A percentile compares a stretch with the other conserved stretches of the same genome.
phyloP scores from a whole-genome alignment of 1,140 invertebrate genomes.

The Formica exsecta region DNA sequence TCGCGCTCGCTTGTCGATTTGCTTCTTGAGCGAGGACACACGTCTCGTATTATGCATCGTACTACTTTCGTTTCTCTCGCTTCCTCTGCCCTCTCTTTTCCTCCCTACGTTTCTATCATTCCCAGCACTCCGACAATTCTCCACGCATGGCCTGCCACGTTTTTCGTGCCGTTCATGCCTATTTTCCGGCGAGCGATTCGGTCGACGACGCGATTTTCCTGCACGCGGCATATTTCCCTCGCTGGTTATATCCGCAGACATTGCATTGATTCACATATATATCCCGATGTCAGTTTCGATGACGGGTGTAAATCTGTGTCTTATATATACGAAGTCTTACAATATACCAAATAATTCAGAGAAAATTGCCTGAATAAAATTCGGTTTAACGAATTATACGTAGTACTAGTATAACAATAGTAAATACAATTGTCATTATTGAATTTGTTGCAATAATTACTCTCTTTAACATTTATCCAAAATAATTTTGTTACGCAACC shows the following conservation, averaged over 20 bases:
- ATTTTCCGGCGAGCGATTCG: constrained; percentile 76
- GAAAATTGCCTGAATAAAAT: neutral
- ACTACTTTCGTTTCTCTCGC: constrained; percentile 61
- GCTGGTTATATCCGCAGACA: constrained; percentile 24
- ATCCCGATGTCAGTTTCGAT: constrained; percentile 1
- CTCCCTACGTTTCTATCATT: constrained; percentile 38
- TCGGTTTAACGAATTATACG: neutral
- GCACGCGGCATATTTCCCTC: constrained; percentile 62
- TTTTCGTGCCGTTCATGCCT: constrained; percentile 78
- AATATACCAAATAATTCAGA: neutral
- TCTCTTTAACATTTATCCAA: neutral
- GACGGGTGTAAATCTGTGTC: neutral
- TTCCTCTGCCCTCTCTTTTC: constrained; percentile 37
- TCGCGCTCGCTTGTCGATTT: constrained; percentile 61
- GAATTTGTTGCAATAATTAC: neutral
- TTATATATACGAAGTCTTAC: constrained; percentile 16
- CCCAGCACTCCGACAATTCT: constrained; percentile 76
- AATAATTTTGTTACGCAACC: neutral
- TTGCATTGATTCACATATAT: constrained; percentile 36
- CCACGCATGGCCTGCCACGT: constrained; percentile 74
- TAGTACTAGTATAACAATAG: neutral
- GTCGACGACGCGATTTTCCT: constrained; percentile 72
- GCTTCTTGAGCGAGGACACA: constrained; percentile 56
- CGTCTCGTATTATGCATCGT: constrained; percentile 50
- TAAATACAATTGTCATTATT: constrained; percentile 8